Evolutionary conservation across 1,140 invertebrate genomes (phyloP), one percentile per base, ranked within the genome.

Genomic region (Drosophila paulistorum): DNA sequence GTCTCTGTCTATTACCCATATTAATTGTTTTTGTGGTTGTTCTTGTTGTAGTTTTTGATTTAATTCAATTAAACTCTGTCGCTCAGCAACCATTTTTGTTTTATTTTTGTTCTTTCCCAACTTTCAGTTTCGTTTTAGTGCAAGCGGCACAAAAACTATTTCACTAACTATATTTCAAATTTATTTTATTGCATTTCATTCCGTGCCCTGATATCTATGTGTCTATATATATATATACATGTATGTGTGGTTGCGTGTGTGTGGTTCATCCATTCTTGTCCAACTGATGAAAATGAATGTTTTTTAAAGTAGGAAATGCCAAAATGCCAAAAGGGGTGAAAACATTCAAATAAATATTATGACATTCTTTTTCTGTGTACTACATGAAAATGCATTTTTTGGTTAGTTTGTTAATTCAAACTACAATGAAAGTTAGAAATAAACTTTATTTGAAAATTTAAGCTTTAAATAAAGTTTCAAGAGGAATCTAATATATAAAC

Each of bases 261-360:
- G 35, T 60, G 51, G 14, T 23, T 39, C n/a, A n/a, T 33, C 7
- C 35, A 69, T 58, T 65, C 13, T 81, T 81, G 83, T 82, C 83
- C 58, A 66, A 65, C 61, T 91, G 79, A 91, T 91, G 89, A 91
- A 83, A 77, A 91, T 90, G 69, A 91, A 91, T 91, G 89, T 80
- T 68, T 90, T 91, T 91, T 91, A 91, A 85, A 91, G 89, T 91
- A 91, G 89, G 89, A 91, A 91, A 86, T 86, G 84, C 71, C 65
- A 89, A 84, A 89, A 71, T 78, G 54, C 17, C 33, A 45, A 64
- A 65, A 48, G 65, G 45, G 45, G 45, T 51, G 45, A 51, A 39
- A 10, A 39, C 23, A 51, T 51, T 11, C 17, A 51, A 51, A 51
- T 51, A 51, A 51, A 51, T 23, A 23, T 51, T 51, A 51, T 51